A percentile compares a stretch with the other conserved stretches of the same genome.
These are phyloP conservation scores for Plestiodon gilberti DNA, from an alignment of 2,113 vertebrate genomes.

Conservation along the genomic window DNA sequence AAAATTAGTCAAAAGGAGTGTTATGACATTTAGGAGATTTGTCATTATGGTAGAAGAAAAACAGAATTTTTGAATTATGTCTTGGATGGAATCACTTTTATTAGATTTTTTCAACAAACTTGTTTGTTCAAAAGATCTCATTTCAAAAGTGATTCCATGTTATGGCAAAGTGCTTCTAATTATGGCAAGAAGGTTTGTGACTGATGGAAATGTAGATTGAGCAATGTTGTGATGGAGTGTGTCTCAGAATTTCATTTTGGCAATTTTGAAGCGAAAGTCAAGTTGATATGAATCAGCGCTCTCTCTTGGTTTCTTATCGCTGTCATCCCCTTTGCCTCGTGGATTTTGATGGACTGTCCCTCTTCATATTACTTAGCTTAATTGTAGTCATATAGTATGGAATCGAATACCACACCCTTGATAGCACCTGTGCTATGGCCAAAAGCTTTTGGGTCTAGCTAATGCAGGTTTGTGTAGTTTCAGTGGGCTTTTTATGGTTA, in stretches of 20 bases:
- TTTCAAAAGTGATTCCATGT: too few species aligned
- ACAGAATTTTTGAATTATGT: neutral
- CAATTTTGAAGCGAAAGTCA: conserved; percentile 28
- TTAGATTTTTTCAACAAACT: neutral
- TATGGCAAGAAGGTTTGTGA: conserved; percentile 28
- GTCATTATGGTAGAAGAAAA: neutral
- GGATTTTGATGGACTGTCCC: conserved; percentile 42
- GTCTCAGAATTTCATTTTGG: conserved; percentile 40
- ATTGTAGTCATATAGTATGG: conserved; percentile 8
- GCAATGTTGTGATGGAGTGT: neutral
- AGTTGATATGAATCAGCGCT: conserved; percentile 23
- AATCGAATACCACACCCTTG: conserved; percentile 1
- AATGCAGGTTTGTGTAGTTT: conserved; percentile 20
- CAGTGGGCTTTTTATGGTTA: conserved; percentile 4
- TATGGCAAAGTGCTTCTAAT: neutral
- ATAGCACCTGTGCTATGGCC: conserved; percentile 16
- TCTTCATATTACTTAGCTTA: conserved; percentile 27
- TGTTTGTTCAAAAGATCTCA: too few species aligned
- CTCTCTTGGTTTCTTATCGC: conserved; percentile 39
- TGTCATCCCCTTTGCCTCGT: neutral
- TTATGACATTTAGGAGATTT: neutral
- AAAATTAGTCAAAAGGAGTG: neutral
- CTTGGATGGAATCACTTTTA: conserved; percentile 43
- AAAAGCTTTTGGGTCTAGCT: conserved; percentile 26
- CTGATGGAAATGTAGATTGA: conserved; percentile 12